A percentile compares a stretch with the other conserved stretches of the same genome.
Conservation (phyloP, 2,797 vertebrate genomes). For the Hoplostethus mediterraneus region DNA sequence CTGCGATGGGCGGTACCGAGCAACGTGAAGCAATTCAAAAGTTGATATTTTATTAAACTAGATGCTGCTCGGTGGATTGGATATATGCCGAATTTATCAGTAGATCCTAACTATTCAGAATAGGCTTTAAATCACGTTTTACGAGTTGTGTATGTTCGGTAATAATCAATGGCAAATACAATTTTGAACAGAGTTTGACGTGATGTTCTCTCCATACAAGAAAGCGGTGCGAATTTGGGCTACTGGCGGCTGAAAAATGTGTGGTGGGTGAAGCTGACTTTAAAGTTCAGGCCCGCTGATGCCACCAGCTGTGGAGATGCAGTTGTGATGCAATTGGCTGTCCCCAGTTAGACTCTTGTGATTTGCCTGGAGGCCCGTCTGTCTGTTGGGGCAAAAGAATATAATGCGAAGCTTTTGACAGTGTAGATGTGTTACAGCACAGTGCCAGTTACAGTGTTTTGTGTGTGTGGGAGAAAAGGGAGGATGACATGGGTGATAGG, state of each 20-base stretch:
- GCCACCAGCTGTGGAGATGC: conserved; percentile 26
- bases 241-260: background rate
- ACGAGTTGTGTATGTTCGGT: background rate
- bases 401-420: background rate
- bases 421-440: conserved; percentile 14
- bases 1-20: background rate
- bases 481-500: conserved; percentile 3
- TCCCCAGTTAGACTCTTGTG: conserved; percentile 28
- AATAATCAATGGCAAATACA: background rate
- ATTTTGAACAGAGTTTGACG: background rate
- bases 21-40: background rate
- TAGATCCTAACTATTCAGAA: background rate
- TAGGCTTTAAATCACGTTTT: background rate
- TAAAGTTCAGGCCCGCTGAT: background rate
- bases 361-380: conserved; percentile 28
- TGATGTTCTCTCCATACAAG: background rate
- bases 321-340: conserved; percentile 40
- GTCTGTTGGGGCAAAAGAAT: conserved; percentile 3
- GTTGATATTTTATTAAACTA: background rate
- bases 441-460: conserved; percentile 6
- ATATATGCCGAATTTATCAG: background rate
- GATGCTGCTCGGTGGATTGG: too few relatives aligned
- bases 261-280: background rate
- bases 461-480: conserved; percentile 7
- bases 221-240: background rate